Percentiles rank a stretch among this genome's conserved stretches.
Conservation (phyloP, 2,113 vertebrate species). For the Colaptes auratus region DNA sequence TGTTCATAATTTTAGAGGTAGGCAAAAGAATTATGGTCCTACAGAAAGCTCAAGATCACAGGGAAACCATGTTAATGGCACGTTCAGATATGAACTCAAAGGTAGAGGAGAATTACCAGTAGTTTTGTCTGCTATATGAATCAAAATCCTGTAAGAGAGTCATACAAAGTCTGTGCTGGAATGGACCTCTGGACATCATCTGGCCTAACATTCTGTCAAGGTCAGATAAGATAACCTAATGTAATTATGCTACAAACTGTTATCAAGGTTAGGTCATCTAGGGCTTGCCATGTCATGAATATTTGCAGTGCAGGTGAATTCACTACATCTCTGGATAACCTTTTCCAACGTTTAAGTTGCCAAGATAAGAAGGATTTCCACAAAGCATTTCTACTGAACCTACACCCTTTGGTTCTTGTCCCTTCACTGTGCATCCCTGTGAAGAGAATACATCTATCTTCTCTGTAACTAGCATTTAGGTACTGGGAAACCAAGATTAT, state of each 20-base stretch:
- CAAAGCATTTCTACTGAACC: neutral
- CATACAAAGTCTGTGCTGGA: neutral
- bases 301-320: neutral
- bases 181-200: neutral
- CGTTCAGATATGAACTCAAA: neutral
- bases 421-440: neutral
- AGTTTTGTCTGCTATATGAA: neutral
- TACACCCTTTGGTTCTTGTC: neutral
- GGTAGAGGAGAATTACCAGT: neutral
- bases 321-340: neutral
- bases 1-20: neutral
- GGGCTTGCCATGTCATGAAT: neutral
- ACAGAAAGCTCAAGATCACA: neutral
- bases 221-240: neutral
- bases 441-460: neutral
- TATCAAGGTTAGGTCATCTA: neutral
- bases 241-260: neutral
- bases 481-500: neutral
- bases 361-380: neutral
- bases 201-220: neutral
- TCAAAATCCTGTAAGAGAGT: neutral
- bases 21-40: neutral
- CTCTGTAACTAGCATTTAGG: neutral
- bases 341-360: neutral
- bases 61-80: neutral